These are phyloP conservation scores for Antheraea assamensis DNA, from an alignment of 2,888 invertebrate genomes.

Conservation along the genomic window DNA sequence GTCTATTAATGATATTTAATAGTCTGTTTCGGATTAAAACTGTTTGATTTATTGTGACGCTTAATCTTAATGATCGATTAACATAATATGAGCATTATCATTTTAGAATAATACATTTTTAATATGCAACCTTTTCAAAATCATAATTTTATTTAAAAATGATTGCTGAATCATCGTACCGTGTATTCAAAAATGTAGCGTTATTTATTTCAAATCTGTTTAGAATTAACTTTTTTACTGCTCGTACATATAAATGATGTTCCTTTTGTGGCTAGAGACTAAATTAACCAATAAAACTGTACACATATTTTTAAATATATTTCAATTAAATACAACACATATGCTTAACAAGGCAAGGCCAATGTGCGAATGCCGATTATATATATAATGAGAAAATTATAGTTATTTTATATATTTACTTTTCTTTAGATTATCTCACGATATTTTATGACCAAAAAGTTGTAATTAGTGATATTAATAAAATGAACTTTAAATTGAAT, in stretches of 20 bases:
- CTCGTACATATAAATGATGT: neutral
- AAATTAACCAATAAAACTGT: slow-evolving; percentile 1
- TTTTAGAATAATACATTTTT: slow-evolving; percentile 34
- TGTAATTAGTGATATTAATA: no score
- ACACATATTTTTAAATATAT: neutral
- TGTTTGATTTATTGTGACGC: slow-evolving; percentile 48
- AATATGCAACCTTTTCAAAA: slow-evolving; percentile 6
- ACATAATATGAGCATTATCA: slow-evolving; percentile 49
- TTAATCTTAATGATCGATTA: slow-evolving; percentile 44
- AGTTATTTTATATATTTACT: neutral
- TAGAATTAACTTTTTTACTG: neutral
- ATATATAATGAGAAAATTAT: neutral
- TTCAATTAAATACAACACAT: neutral
- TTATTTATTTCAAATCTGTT: neutral
- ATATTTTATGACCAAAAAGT: no score
- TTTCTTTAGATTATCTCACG: no score
- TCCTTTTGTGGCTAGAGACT: neutral
- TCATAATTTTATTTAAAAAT: neutral
- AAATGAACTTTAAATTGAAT: no score
- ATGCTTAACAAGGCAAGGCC: slow-evolving; percentile 8
- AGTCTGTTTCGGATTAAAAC: slow-evolving; percentile 52
- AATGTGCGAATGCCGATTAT: neutral
- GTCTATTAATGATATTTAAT: slow-evolving; percentile 51
- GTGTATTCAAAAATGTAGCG: neutral
- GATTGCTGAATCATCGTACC: neutral